These are phyloP conservation scores for Dreissena rostriformis DNA, from an alignment of 1,140 invertebrate species.

Conservation along the genomic window DNA sequence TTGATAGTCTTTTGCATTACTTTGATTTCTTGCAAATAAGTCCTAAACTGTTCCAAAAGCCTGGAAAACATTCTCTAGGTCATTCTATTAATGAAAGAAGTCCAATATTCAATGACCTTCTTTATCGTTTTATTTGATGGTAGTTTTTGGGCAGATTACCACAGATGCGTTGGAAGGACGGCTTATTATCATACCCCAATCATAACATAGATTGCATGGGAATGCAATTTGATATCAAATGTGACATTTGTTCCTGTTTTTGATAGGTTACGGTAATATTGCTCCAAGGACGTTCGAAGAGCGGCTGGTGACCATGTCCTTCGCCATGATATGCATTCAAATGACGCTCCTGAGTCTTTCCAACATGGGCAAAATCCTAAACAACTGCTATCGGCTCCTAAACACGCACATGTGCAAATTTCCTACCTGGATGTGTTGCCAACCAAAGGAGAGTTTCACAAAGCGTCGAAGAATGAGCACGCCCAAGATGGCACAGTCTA, in stretches of 20 bases:
- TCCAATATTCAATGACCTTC: too few relatives aligned
- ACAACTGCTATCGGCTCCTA: conserved; percentile 67
- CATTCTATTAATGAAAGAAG: too few relatives aligned
- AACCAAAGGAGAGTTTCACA: conserved; percentile 47
- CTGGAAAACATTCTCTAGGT: too few relatives aligned
- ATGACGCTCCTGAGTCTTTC: conserved; percentile 93
- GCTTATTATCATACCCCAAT: not conserved
- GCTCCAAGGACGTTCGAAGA: conserved; percentile 93
- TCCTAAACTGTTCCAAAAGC: too few relatives aligned
- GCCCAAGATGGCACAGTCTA: not conserved
- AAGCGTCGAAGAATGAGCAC: not conserved
- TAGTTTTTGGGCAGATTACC: too few relatives aligned
- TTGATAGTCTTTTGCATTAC: too few relatives aligned
- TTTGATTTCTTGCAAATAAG: too few relatives aligned
- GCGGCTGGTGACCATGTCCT: conserved; percentile 92
- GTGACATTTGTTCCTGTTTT: not conserved
- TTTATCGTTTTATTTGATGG: too few relatives aligned
- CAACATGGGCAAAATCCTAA: conserved; percentile 86
- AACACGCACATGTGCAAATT: conserved; percentile 68
- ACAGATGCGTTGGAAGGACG: too few relatives aligned
- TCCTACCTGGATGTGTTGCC: conserved; percentile 67
- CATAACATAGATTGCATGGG: not conserved
- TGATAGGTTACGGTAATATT: conserved; percentile 84
- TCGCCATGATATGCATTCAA: conserved; percentile 93
- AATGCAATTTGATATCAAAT: not conserved